Percentiles rank a stretch among this genome's conserved stretches.
These are phyloP conservation scores for Eupelmus urozonus DNA, from an alignment of 2,888 invertebrate species.

Conservation along the genomic window DNA sequence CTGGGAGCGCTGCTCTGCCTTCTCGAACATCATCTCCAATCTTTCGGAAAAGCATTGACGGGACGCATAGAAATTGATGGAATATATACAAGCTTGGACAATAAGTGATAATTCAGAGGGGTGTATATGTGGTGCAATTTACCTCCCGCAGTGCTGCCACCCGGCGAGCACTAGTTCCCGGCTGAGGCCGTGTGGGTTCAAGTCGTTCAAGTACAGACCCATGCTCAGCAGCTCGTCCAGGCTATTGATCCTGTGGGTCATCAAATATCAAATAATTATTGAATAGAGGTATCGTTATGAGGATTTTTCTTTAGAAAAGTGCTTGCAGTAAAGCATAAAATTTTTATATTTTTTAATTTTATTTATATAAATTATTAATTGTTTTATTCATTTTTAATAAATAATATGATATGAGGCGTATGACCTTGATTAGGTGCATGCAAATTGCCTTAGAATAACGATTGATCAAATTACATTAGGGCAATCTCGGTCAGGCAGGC, in stretches of 20 bases:
- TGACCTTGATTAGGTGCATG: too few relatives aligned
- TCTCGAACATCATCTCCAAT: conserved; percentile 89
- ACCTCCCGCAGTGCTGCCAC: conserved; percentile 90
- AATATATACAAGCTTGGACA: not conserved
- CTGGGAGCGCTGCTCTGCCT: conserved; percentile 87
- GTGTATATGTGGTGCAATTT: conserved; percentile 60
- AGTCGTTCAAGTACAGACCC: conserved; percentile 88
- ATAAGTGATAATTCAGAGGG: conserved; percentile 8
- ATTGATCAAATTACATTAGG: too few relatives aligned
- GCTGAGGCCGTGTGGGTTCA: conserved; percentile 91
- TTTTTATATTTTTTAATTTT: too few relatives aligned
- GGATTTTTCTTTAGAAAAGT: too few relatives aligned
- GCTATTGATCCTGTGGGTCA: conserved; percentile 87
- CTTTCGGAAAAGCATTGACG: conserved; percentile 74
- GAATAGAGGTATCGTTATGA: too few relatives aligned
- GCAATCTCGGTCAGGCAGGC: too few relatives aligned
- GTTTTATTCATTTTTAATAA: too few relatives aligned
- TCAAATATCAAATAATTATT: too few relatives aligned
- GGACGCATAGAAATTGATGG: not conserved
- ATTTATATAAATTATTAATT: too few relatives aligned
- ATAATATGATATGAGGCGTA: too few relatives aligned
- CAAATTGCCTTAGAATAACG: too few relatives aligned
- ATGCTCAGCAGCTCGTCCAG: conserved; percentile 89
- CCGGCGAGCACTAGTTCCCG: conserved; percentile 90
- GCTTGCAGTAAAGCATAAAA: too few relatives aligned